Conservation (phyloP, 2,888 invertebrate genomes). For the Troides aeacus region DNA sequence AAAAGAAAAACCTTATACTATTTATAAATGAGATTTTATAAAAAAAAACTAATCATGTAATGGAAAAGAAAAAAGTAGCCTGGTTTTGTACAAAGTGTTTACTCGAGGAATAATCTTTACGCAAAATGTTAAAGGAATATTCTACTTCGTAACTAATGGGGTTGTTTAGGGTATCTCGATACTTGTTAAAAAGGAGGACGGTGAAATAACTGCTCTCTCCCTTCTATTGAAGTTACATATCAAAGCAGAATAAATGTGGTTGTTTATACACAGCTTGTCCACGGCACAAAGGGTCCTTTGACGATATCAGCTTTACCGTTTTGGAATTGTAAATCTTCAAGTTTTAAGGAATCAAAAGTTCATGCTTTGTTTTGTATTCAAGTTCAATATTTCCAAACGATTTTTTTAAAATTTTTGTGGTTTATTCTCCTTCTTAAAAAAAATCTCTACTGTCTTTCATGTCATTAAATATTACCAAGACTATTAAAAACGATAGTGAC, state of each 20-base stretch:
- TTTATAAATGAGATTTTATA: too few species aligned
- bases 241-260: conserved; percentile 20
- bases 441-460: too few species aligned
- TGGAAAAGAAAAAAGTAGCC: too few species aligned
- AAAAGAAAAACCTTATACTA: too few species aligned
- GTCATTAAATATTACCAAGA: too few species aligned
- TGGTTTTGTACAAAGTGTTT: background rate
- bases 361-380: too few species aligned
- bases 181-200: background rate
- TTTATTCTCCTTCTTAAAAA: too few species aligned
- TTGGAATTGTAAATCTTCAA: background rate
- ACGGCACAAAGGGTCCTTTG: conserved; percentile 1
- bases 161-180: background rate
- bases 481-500: too few species aligned
- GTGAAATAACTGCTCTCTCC: conserved; percentile 1
- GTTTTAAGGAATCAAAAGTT: background rate
- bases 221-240: conserved; percentile 12
- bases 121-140: background rate
- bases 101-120: background rate
- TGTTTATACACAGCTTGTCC: conserved; percentile 5
- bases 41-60: too few species aligned
- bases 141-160: background rate
- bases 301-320: conserved; percentile 2
- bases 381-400: too few species aligned
- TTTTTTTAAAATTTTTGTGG: too few species aligned